phyloP scores from a whole-genome alignment of 2,888 invertebrate genomes.

The Eupithecia inturbata region DNA sequence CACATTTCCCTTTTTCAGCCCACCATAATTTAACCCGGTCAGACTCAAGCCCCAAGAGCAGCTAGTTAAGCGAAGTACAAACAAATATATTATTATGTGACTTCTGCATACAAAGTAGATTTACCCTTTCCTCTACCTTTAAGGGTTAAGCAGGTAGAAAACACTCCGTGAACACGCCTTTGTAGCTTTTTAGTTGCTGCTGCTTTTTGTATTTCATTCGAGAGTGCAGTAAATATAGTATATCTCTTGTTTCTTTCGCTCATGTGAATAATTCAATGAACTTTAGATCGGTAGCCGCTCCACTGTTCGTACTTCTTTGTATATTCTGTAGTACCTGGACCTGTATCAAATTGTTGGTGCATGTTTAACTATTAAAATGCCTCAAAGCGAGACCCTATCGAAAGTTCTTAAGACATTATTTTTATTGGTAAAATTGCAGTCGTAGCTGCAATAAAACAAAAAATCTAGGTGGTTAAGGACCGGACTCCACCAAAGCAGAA shows the following conservation, averaged over 20 bases:
- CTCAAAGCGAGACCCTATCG: too few relatives aligned
- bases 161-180: background rate
- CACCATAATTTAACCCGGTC: background rate
- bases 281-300: background rate
- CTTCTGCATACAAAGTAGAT: constrained; percentile 13
- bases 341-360: too few relatives aligned
- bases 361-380: too few relatives aligned
- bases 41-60: constrained; percentile 3
- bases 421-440: too few relatives aligned
- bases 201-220: background rate
- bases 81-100: constrained; percentile 15
- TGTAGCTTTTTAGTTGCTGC: background rate
- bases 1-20: background rate
- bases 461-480: too few relatives aligned
- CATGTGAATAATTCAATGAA: background rate
- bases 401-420: too few relatives aligned
- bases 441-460: too few relatives aligned
- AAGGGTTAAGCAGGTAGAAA: constrained; percentile 43
- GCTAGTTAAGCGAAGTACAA: constrained; percentile 7
- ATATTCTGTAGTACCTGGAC: too few relatives aligned
- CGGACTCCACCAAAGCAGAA: too few relatives aligned
- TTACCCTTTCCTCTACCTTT: constrained; percentile 5
- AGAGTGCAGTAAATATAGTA: background rate
- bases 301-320: background rate
- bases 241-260: background rate